Evolutionary conservation across 2,888 invertebrate genomes (phyloP), one percentile per base, ranked within the genome.

Genomic region (Cataglyphis altisquamis): DNA sequence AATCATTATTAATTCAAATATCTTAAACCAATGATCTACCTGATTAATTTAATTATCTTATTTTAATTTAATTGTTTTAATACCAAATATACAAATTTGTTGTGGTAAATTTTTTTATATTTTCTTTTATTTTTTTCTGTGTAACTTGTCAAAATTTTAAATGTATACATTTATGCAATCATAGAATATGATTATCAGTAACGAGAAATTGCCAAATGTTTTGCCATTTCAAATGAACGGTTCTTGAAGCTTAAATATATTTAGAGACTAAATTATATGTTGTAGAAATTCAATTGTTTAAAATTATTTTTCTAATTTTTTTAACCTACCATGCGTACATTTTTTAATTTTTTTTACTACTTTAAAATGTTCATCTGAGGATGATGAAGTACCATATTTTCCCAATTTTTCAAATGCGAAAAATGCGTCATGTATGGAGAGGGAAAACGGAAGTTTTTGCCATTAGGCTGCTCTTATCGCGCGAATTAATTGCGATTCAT

Each of bases 401-500:
- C 8, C 8, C 9, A 15, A 32, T 64, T 45, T 64, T 9, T 64
- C 36, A 48, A 48, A 18, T 8, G 8, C 3, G 4, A 45, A 39
- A 72, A 15, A 18, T 55, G 5, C 36, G 5, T 32, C 21, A 12
- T 18, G n/a, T 64, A 15, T 15, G 6, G 29, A 18, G 18, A 29
- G n/a, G n/a, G 25, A 52, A 12, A 64, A 75, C 10, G 45, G 18
- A 75, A 18, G 36, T 66, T 66, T 32, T 75, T 66, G 18, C 36
- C 12, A 32, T 73, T 66, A 25, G 4, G 12, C 6, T 4, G 18
- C 21, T 66, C 52, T 75, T 74, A 48, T 64, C 78, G 41, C 48
- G 48, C 18, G 48, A 12, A 66, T 75, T 75, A 75, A 75, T 75
- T 55, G 29, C 70, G 41, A 68, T 68, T 78, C 70, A 68, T 68